Evolutionary conservation across 1,140 invertebrate species (phyloP), one percentile per base, ranked within the genome.

Genomic region (Atta texana): DNA sequence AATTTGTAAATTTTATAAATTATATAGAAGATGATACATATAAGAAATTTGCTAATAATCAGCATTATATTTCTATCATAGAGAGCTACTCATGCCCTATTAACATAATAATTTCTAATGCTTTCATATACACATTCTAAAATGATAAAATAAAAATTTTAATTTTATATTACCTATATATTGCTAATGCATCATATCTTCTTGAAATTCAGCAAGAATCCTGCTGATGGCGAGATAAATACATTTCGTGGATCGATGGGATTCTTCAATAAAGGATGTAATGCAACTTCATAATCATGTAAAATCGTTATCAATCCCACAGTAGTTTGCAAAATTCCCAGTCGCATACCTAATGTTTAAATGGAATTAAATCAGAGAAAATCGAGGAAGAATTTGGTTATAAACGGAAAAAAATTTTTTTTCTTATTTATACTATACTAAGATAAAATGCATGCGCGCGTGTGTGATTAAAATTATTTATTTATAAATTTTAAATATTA

Each of bases 251-350:
- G 51, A 59, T 87, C 88, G 14, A 92, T 7, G n/a, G 64, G 57
- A 8, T 74, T 51, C 16, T 86, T 84, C 21, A 74, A 90, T 34
- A 89, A 89, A 1, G 91, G 77, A 84, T 95, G 95, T 0, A 94
- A 3, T 12, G 94, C 91, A 16, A 96, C 93, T 77, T 94, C 90
- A 82, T 95, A 95, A 14, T 93, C 88, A n/a, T 91, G 93, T 2
- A 96, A 55, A 34, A 96, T 92, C 14, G 94, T 93, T 0, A 94
- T 93, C 8, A 96, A 59, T 51, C 96, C 96, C 44, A 97, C 89
- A 91, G 97, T 96, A 0, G 96, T 95, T 92, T 97, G 96, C 57
- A 97, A 88, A 5, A 96, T 63, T 8, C 97, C 97, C 44, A 97
- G 95, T 44, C 97, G 94, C 92, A 95, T 92, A n/a, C 96, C 97